Percentiles rank a stretch among this genome's conserved stretches.
Conservation (phyloP, 2,888 invertebrate species). For the Dione vanillae region DNA sequence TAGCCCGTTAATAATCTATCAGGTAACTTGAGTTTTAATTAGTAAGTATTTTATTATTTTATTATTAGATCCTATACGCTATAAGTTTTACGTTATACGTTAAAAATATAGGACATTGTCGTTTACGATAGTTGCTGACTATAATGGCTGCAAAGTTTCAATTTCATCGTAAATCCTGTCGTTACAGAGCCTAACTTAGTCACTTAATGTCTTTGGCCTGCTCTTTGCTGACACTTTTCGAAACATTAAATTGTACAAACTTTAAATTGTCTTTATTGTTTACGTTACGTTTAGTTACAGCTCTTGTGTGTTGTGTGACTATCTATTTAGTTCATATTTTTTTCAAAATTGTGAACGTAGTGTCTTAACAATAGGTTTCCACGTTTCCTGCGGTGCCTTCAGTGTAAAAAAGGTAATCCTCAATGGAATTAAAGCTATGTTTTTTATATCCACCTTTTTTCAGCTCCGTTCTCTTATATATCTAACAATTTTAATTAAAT, state of each 20-base stretch:
- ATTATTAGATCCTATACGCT: not conserved
- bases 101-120: slow-evolving; percentile 12
- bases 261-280: slow-evolving; percentile 1
- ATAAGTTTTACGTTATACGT: not conserved
- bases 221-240: slow-evolving; percentile 18
- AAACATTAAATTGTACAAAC: slow-evolving; percentile 12
- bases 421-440: too few species aligned
- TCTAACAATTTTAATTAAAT: too few species aligned
- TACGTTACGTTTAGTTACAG: not conserved
- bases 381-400: too few species aligned
- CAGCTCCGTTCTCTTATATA: too few species aligned
- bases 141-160: slow-evolving; percentile 14
- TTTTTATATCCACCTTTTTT: too few species aligned
- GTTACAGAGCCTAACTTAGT: slow-evolving; percentile 16
- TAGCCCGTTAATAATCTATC: not conserved
- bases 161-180: slow-evolving; percentile 14
- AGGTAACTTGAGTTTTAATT: too few species aligned
- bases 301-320: not conserved
- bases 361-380: too few species aligned
- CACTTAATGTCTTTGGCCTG: slow-evolving; percentile 20
- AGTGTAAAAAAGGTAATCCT: too few species aligned
- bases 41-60: not conserved
- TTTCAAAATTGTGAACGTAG: too few species aligned
- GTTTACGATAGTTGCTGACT: slow-evolving; percentile 4
- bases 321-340: too few species aligned